phyloP scores from a whole-genome alignment of 2,797 vertebrate species.

The Pogonophryne albipinna region DNA sequence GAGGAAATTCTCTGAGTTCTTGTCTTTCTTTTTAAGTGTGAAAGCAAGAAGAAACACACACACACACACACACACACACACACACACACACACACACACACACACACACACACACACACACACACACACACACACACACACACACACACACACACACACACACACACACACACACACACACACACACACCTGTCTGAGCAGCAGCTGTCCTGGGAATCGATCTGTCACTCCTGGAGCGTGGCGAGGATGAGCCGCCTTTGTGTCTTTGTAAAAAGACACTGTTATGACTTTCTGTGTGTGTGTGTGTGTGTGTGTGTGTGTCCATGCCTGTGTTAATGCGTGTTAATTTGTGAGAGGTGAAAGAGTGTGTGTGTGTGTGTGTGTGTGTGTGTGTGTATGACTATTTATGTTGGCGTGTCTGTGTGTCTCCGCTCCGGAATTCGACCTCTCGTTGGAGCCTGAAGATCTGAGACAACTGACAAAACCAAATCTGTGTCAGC shows the following conservation, averaged over 20 bases:
- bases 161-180: slow-evolving; percentile 7
- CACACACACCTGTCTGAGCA: slow-evolving; percentile 74
- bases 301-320: slow-evolving; percentile 19
- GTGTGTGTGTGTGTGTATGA: neutral
- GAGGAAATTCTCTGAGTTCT: slow-evolving; percentile 57
- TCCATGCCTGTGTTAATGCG: slow-evolving; percentile 6
- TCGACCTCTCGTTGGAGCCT: slow-evolving; percentile 33
- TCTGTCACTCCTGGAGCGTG: slow-evolving; percentile 62
- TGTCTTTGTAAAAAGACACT: slow-evolving; percentile 60
- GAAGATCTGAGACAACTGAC: slow-evolving; percentile 72
- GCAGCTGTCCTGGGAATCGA: slow-evolving; percentile 76
- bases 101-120: slow-evolving; percentile 38
- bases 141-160: slow-evolving; percentile 22
- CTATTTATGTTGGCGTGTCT: slow-evolving; percentile 16
- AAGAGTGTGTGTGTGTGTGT: slow-evolving; percentile 16
- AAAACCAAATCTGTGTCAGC: slow-evolving; percentile 64
- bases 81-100: slow-evolving; percentile 36
- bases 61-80: slow-evolving; percentile 12
- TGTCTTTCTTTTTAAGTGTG: slow-evolving; percentile 68
- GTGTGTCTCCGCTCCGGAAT: slow-evolving; percentile 51
- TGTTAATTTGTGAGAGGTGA: slow-evolving; percentile 38
- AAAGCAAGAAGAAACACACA: slow-evolving; percentile 41
- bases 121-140: slow-evolving; percentile 34
- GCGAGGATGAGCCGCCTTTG: slow-evolving; percentile 67
- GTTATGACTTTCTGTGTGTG: slow-evolving; percentile 39